Conservation (phyloP, 1,140 invertebrate genomes). For the Ptiloglossa arizonensis region DNA sequence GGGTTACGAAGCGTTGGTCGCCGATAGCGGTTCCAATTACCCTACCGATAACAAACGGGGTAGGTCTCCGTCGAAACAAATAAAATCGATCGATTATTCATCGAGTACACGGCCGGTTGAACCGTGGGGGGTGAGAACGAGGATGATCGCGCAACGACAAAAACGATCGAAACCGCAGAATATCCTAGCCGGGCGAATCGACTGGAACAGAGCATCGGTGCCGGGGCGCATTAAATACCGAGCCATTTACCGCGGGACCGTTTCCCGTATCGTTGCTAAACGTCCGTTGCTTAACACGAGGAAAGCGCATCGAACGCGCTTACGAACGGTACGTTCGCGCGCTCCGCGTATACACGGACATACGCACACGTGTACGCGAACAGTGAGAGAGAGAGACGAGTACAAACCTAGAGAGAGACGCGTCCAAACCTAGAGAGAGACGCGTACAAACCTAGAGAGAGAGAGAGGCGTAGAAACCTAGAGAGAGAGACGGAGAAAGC, state of each 20-base stretch:
- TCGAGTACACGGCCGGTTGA: neutral
- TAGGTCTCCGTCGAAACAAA: neutral
- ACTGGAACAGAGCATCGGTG: neutral
- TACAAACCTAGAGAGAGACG: neutral
- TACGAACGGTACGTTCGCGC: neutral
- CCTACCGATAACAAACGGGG: neutral
- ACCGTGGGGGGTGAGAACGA: neutral
- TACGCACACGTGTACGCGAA: no score
- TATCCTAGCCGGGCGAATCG: constrained; percentile 15
- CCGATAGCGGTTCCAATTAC: neutral
- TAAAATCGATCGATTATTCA: constrained; percentile 20
- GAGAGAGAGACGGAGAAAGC: neutral
- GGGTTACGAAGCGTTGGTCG: no score
- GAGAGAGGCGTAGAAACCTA: neutral
- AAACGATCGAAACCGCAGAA: constrained; percentile 44
- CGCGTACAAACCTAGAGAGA: neutral
- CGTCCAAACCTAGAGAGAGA: neutral
- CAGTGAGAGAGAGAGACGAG: neutral
- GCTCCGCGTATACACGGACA: no score
- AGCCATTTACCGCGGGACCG: constrained; percentile 31
- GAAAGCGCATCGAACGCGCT: constrained; percentile 21
- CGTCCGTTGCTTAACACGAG: constrained; percentile 30
- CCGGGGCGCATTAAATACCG: constrained; percentile 33
- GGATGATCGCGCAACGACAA: neutral
- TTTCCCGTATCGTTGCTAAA: constrained; percentile 32